Base-by-base conservation (phyloP, 2,113 vertebrate genomes). In the Tenrec ecaudatus region DNA sequence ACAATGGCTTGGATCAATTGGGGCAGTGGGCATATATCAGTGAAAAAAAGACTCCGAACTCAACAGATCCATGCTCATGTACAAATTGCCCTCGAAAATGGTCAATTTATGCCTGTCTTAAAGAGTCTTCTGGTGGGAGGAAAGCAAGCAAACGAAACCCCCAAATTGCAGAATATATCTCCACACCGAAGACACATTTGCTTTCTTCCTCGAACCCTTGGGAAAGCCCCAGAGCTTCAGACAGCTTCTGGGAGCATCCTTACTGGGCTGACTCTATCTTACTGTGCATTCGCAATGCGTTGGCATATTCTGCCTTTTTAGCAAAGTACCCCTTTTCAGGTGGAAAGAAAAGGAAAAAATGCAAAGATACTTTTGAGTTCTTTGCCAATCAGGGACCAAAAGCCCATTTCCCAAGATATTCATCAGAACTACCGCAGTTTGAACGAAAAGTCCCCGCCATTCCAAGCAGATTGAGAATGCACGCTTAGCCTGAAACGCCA, bases 1-100 rank as follows among this genome's bases (percentile, higher is more conserved):
- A 97, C 69, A 97, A 97, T 0, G 92, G 57, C 86, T 95, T 97
- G 27, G 86, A 91, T 98, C 97, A 98, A 96, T 88, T 75, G 86
- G 89, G 93, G 94, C 89, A 87, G 88, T 96, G 88, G 81, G 95
- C 86, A 89, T 5, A 68, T 27, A 20, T 11, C 0, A 0, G 33
- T 88, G 66, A 93, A 53, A 93, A 53, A 73, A 92, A 93, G 0
- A 1, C 79, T 80, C 58, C 64, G 85, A 94, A 89, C 22, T 95
- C 25, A 68, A 92, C 95, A 71, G 76, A 82, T 40, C 29, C 76
- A 82, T 88, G 83, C 11, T 83, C 17, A 25, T 82, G 69, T 60
- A 62, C 23, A 94, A 73, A 71, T 92, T 57, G 87, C 23, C 62
- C 25, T 47, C 64, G 47, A 78, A 62, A n/a, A 82, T 78, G 58